Evolutionary conservation across 2,888 invertebrate species (phyloP).

Genomic region (Heteromyza rotundicornis): DNA sequence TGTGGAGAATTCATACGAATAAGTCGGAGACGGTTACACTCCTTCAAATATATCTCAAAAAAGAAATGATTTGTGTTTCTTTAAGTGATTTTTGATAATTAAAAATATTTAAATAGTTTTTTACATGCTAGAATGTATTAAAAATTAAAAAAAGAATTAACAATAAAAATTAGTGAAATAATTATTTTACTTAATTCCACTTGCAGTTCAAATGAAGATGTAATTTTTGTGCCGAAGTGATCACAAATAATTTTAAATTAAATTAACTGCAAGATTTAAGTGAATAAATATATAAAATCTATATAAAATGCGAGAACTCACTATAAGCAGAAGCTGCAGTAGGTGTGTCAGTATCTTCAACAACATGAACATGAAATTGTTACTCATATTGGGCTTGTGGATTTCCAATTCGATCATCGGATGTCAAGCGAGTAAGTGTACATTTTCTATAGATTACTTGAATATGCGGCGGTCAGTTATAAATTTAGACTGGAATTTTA

Average conservation of each 20-base stretch:
- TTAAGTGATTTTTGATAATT: slow-evolving; percentile 2
- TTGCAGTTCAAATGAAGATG: background rate
- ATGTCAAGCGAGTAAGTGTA: slow-evolving; percentile 35
- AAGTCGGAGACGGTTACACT: slow-evolving; percentile 30
- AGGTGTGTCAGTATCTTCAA: slow-evolving; percentile 30
- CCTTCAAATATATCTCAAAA: slow-evolving; percentile 6
- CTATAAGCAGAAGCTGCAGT: slow-evolving; percentile 7
- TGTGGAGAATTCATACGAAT: slow-evolving; percentile 30
- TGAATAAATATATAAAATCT: background rate
- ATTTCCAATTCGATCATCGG: slow-evolving; percentile 33
- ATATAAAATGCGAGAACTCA: background rate
- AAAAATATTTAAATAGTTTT: slow-evolving; percentile 9
- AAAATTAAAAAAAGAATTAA: slow-evolving; percentile 2
- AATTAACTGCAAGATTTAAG: no score
- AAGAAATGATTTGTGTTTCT: background rate
- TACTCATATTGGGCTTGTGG: slow-evolving; percentile 34
- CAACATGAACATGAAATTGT: slow-evolving; percentile 22
- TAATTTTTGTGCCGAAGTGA: background rate
- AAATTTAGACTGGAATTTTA: no score
- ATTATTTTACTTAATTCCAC: slow-evolving; percentile 9
- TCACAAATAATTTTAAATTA: background rate
- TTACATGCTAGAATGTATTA: background rate
- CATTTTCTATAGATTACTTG: background rate
- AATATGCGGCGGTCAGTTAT: no score
- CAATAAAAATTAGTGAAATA: background rate